Evolutionary conservation across 2,113 vertebrate species (phyloP).

Genomic region (Eurystomus gularis): DNA sequence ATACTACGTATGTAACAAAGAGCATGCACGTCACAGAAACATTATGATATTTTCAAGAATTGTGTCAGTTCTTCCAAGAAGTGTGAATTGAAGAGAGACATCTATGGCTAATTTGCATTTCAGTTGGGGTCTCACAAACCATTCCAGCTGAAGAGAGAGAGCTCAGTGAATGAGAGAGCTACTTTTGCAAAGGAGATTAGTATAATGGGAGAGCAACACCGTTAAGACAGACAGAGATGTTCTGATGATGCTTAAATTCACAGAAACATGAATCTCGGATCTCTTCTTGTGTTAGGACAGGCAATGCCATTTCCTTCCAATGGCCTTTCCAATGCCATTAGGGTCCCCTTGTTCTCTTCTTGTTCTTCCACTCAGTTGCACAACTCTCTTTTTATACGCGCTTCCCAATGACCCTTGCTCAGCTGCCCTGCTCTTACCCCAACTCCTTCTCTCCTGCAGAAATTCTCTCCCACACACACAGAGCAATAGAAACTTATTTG

Average conservation of each 20-base stretch:
- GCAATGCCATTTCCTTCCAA: neutral
- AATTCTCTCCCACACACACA: neutral
- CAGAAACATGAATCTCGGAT: neutral
- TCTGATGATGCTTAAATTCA: neutral
- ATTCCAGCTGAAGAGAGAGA: neutral
- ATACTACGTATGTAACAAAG: neutral
- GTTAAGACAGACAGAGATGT: neutral
- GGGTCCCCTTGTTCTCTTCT: neutral
- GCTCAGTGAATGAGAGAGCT: neutral
- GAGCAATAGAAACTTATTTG: neutral
- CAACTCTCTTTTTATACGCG: neutral
- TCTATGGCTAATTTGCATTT: slow-evolving; percentile 37
- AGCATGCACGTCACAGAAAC: neutral
- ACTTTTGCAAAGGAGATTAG: neutral
- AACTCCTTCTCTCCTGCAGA: neutral
- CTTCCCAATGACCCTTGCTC: neutral
- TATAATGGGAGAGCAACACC: neutral
- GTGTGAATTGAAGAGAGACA: neutral
- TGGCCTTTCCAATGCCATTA: neutral
- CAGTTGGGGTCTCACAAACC: neutral
- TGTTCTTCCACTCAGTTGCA: neutral
- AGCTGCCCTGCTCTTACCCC: neutral
- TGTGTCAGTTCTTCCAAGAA: slow-evolving; percentile 49
- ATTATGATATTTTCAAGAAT: slow-evolving; percentile 27
- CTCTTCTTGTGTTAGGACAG: neutral